Conservation (phyloP, 1,140 invertebrate species). For the Drosophila subpulchrella region DNA sequence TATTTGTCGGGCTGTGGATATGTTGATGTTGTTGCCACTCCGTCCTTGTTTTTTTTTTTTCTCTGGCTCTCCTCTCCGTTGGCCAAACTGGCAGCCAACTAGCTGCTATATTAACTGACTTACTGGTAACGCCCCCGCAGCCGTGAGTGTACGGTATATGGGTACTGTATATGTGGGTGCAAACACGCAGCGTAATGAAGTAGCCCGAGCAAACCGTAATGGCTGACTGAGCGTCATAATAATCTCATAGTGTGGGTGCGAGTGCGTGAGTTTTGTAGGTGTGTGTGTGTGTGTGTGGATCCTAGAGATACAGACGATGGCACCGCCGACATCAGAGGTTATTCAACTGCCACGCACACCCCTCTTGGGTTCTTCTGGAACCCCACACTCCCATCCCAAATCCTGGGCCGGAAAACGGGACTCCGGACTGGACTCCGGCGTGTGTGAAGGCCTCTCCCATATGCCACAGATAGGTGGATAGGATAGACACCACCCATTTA, state of each 20-base stretch:
- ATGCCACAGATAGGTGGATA: slow-evolving; percentile 53
- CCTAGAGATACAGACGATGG: slow-evolving; percentile 52
- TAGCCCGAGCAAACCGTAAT: slow-evolving; percentile 74
- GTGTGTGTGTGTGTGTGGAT: slow-evolving; percentile 31
- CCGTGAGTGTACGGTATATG: slow-evolving; percentile 1
- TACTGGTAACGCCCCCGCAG: slow-evolving; percentile 59
- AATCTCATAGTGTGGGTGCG: slow-evolving; percentile 56
- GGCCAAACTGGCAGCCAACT: slow-evolving; percentile 67
- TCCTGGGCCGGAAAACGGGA: slow-evolving; percentile 23
- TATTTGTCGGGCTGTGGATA: slow-evolving; percentile 67
- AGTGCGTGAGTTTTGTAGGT: slow-evolving; percentile 29
- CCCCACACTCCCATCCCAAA: not conserved
- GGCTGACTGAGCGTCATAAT: slow-evolving; percentile 82
- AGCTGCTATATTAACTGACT: slow-evolving; percentile 81
- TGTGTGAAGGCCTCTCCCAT: slow-evolving; percentile 39
- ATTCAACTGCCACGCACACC: slow-evolving; percentile 70
- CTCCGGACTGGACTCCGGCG: slow-evolving; percentile 35
- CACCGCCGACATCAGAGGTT: slow-evolving; percentile 62
- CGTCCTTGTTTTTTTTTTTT: slow-evolving; percentile 43
- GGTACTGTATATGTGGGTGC: slow-evolving; percentile 42
- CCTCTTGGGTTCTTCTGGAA: not conserved
- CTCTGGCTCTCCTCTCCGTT: slow-evolving; percentile 16
- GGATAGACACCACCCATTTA: slow-evolving; percentile 15
- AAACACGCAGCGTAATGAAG: slow-evolving; percentile 82
- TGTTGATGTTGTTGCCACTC: slow-evolving; percentile 46